Conservation (phyloP, 1,140 invertebrate species). For the Dinoponera quadriceps region DNA sequence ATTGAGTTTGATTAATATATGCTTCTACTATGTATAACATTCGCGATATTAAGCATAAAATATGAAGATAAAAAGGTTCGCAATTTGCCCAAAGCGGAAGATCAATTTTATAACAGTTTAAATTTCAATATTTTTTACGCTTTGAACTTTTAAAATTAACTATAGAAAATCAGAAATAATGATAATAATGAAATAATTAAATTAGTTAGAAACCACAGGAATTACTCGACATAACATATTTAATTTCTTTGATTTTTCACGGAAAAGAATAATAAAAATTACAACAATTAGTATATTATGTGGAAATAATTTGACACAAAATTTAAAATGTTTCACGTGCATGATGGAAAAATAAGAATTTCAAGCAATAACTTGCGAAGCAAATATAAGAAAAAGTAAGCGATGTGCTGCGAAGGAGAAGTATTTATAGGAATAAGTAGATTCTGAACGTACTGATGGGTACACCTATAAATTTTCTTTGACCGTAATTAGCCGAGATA, state of each 20-base stretch:
- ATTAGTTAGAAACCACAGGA: neutral
- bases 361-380: neutral
- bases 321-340: neutral
- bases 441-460: constrained; percentile 2
- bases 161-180: too few species aligned
- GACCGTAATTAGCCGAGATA: constrained; percentile 22
- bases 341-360: neutral
- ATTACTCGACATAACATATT: neutral
- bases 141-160: too few species aligned
- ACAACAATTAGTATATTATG: neutral
- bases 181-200: neutral
- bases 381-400: neutral
- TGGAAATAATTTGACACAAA: neutral
- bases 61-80: neutral
- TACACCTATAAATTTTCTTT: constrained; percentile 46
- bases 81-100: neutral
- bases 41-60: neutral
- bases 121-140: too few species aligned
- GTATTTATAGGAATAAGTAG: constrained; percentile 22
- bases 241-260: neutral
- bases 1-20: constrained; percentile 17
- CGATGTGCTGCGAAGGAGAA: neutral
- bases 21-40: neutral
- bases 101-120: too few species aligned
- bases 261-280: neutral